Conservation (phyloP, 2,888 invertebrate genomes). For the Dicranocentrus wangi region DNA sequence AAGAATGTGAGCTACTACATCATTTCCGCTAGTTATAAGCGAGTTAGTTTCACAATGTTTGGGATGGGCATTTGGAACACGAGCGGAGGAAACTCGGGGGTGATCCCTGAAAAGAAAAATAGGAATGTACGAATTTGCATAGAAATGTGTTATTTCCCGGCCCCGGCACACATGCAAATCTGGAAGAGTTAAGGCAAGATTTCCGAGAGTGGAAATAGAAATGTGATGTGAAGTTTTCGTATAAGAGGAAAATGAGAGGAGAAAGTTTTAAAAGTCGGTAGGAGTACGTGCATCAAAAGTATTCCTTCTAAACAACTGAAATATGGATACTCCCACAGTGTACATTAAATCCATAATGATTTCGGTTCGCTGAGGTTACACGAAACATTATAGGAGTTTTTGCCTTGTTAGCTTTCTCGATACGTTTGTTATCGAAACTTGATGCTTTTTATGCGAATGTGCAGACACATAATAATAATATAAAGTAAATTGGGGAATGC, state of each 20-base stretch:
- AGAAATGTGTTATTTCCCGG: constrained; percentile 24
- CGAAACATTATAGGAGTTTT: not conserved
- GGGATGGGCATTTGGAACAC: too few species aligned
- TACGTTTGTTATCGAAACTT: not conserved
- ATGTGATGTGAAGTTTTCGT: not conserved
- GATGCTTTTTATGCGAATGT: not conserved
- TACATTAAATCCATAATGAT: not conserved
- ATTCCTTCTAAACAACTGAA: too few species aligned
- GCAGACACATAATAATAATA: not conserved
- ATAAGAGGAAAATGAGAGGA: not conserved
- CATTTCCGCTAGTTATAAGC: not conserved
- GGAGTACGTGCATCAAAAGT: too few species aligned
- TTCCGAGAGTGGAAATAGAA: not conserved
- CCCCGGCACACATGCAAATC: constrained; percentile 6
- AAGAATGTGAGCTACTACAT: not conserved
- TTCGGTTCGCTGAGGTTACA: not conserved
- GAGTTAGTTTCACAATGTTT: not conserved
- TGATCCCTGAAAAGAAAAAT: not conserved
- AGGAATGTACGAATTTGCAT: constrained; percentile 24
- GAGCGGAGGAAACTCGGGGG: too few species aligned
- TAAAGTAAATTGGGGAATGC: too few species aligned
- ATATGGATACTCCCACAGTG: constrained; percentile 3
- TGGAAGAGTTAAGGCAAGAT: constrained; percentile 9
- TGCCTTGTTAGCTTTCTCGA: not conserved
- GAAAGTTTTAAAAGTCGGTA: not conserved